Conservation (phyloP, 2,888 invertebrate species). For the Gortyna flavago region DNA sequence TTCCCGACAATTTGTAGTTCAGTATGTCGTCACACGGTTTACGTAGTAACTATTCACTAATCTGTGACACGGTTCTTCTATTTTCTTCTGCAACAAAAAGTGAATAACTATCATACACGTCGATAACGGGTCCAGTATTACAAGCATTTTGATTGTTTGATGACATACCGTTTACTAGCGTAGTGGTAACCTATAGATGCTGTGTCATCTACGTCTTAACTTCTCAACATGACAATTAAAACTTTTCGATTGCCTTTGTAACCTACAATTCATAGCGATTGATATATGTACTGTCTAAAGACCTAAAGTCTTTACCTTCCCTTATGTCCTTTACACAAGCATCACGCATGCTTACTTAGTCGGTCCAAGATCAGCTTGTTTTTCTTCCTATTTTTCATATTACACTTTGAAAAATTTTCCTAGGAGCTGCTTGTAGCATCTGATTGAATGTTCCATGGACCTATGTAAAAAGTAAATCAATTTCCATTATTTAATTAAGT, state of each 20-base stretch:
- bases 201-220: constrained; percentile 29
- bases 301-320: background rate
- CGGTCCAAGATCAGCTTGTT: background rate
- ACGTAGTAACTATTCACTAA: too few relatives aligned
- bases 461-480: background rate
- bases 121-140: constrained; percentile 30
- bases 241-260: background rate
- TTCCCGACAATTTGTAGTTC: constrained; percentile 26
- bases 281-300: background rate
- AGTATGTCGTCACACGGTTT: constrained; percentile 41
- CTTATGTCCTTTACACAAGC: background rate
- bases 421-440: background rate
- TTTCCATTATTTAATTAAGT: background rate
- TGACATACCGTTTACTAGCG: constrained; percentile 33
- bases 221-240: constrained; percentile 4
- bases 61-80: constrained; percentile 29
- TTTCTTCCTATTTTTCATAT: background rate
- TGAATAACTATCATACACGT: constrained; percentile 5
- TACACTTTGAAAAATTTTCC: background rate
- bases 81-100: constrained; percentile 35
- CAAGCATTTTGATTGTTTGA: constrained; percentile 46
- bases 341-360: background rate
- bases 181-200: constrained; percentile 41
- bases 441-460: background rate
- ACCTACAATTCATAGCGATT: background rate